Evolutionary conservation across 92 coral and sea anemone species (phyloP).

Genomic region (Porites cylindrica): DNA sequence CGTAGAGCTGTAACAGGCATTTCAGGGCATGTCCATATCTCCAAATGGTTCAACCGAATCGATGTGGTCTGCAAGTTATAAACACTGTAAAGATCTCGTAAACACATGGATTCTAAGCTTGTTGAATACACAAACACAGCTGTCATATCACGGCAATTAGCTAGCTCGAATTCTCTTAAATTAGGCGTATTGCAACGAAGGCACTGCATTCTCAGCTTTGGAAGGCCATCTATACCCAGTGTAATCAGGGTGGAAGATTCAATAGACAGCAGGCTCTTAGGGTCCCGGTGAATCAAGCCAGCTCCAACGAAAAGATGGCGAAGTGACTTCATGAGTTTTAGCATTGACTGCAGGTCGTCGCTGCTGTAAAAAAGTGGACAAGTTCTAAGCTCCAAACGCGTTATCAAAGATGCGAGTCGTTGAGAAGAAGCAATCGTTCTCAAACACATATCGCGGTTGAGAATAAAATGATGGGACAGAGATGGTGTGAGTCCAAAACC

Average conservation of each 20-base stretch:
- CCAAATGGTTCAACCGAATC: slow-evolving; percentile 15
- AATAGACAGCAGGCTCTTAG: slow-evolving; percentile 41
- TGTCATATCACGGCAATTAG: slow-evolving; percentile 26
- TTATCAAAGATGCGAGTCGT: slow-evolving; percentile 31
- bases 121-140: slow-evolving; percentile 31
- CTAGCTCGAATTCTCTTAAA: slow-evolving; percentile 30
- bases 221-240: slow-evolving; percentile 32
- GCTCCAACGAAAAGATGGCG: slow-evolving; percentile 45
- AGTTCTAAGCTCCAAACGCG: slow-evolving; percentile 41
- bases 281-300: slow-evolving; percentile 49
- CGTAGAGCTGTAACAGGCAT: slow-evolving; percentile 38
- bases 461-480: slow-evolving; percentile 36
- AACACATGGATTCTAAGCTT: slow-evolving; percentile 27
- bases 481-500: slow-evolving; percentile 40
- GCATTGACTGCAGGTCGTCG: slow-evolving; percentile 45
- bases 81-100: slow-evolving; percentile 27
- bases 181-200: slow-evolving; percentile 38
- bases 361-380: slow-evolving; percentile 41
- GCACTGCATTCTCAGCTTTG: slow-evolving; percentile 48
- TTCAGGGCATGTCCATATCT: slow-evolving; percentile 25
- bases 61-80: slow-evolving; percentile 33
- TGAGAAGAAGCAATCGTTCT: slow-evolving; percentile 46
- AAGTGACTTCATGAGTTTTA: slow-evolving; percentile 33
- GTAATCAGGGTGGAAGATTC: slow-evolving; percentile 35
- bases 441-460: slow-evolving; percentile 41